Base-by-base conservation (phyloP, 2,888 invertebrate species). In the Aleiodes testaceus region DNA sequence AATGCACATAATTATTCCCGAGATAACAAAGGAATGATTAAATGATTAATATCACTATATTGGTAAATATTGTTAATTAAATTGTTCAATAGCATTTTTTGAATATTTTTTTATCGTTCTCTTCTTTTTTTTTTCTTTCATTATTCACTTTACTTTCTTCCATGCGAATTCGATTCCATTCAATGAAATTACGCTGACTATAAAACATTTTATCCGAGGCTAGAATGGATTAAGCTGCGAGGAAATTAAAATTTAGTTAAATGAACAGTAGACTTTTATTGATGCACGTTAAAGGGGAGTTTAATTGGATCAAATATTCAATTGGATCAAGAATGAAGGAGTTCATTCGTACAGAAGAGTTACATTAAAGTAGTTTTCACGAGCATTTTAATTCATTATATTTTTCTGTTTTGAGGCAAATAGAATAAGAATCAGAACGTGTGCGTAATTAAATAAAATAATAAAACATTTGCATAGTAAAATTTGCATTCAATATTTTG, bases 271-370 rank as follows among this genome's bases (percentile, higher is more conserved):
- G 59, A 59, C 14, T 59, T 42, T 36, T 42, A 59, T 59, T 36
- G 59, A 59, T 59, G 59, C 42, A 36, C 36, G 5, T 42, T 18
- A 18, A 30, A 59, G 36, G 59, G 59, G 59, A n/a, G 36, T 36
- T 42, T 59, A 42, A 59, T 59, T 59, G 59, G 18, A 59, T 59
- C 36, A 59, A 59, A 36, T 59, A 18, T 59, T 59, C 42, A 59
- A 59, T 59, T 42, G 59, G 42, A 59, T 59, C 36, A 36, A 16
- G 9, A 9, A 50, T 16, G 18, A 18, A 59, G 59, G 42, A 16
- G 36, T 42, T 59, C 59, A 36, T 59, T 18, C 36, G 59, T 14
- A 18, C 36, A 18, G 3, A n/a, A 7, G 14, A 59, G 59, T 59
- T 26, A 14, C 26, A 36, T 9, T 9, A 16, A 36, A 16, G 42